These are phyloP conservation scores for Pardosa pseudoannulata DNA, from an alignment of 2,888 invertebrate genomes.

Conservation along the genomic window DNA sequence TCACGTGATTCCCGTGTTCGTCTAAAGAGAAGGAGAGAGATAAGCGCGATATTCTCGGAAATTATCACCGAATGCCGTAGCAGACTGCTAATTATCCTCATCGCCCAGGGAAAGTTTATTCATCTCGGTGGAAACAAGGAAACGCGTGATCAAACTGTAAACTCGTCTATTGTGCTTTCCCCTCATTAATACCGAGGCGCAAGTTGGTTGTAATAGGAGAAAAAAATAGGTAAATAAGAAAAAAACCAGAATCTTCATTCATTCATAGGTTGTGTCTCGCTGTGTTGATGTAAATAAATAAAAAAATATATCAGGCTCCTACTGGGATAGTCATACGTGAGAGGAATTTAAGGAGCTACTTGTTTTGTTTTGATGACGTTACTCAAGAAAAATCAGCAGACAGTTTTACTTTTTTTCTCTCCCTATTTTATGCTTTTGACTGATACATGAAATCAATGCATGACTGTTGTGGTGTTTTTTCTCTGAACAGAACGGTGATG, in stretches of 20 bases:
- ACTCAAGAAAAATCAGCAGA: too few relatives aligned
- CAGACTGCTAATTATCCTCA: not conserved
- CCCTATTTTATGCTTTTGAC: too few relatives aligned
- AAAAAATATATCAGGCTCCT: not conserved
- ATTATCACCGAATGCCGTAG: not conserved
- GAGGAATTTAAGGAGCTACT: not conserved
- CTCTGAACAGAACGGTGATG: too few relatives aligned
- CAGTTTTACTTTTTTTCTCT: too few relatives aligned
- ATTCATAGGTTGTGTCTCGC: not conserved
- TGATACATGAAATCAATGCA: too few relatives aligned
- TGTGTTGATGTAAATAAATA: not conserved
- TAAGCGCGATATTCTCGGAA: not conserved
- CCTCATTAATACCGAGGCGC: not conserved
- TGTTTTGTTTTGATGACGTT: too few relatives aligned
- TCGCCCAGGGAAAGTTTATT: not conserved
- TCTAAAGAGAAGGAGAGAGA: not conserved
- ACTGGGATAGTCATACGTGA: not conserved
- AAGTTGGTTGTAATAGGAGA: not conserved
- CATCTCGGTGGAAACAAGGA: slow-evolving; percentile 34
- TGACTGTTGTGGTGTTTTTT: too few relatives aligned
- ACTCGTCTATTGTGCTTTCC: not conserved
- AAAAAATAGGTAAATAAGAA: not conserved
- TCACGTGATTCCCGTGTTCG: not conserved
- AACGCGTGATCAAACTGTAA: slow-evolving; percentile 38
- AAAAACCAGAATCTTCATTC: not conserved